Conservation (phyloP, 2,888 invertebrate species). For the Amblyteles armatorius region DNA sequence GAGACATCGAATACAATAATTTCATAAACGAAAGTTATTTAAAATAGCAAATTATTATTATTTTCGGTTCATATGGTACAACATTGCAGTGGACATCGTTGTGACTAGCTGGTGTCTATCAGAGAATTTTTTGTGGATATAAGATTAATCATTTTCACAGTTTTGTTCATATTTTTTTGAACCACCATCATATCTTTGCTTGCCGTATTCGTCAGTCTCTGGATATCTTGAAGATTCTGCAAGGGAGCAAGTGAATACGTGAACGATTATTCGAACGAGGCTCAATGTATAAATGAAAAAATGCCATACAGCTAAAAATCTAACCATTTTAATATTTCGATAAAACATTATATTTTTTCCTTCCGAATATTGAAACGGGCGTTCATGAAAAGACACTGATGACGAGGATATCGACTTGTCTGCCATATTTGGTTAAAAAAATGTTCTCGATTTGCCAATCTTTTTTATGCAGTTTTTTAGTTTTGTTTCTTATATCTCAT, state of each 20-base stretch:
- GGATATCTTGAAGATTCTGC: slow-evolving; percentile 68
- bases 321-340: slow-evolving; percentile 63
- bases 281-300: not conserved
- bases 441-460: not conserved
- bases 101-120: not conserved
- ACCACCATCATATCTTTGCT: slow-evolving; percentile 56
- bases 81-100: not conserved
- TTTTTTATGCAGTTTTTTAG: not conserved
- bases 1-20: not conserved
- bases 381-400: slow-evolving; percentile 57
- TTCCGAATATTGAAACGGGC: slow-evolving; percentile 54
- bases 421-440: slow-evolving; percentile 58
- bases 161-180: slow-evolving; percentile 55
- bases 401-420: slow-evolving; percentile 67
- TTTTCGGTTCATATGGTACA: not conserved
- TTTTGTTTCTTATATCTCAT: not conserved
- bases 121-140: slow-evolving; percentile 34
- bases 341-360: slow-evolving; percentile 62
- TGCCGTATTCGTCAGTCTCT: slow-evolving; percentile 57
- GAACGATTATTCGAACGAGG: slow-evolving; percentile 7
- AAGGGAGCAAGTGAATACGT: slow-evolving; percentile 14
- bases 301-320: not conserved
- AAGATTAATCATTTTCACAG: slow-evolving; percentile 48
- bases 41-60: not conserved
- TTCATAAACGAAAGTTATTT: not conserved